Percentiles rank a stretch among this genome's conserved stretches.
Conservation (phyloP, 1,140 invertebrate species). For the Drusus annulatus region DNA sequence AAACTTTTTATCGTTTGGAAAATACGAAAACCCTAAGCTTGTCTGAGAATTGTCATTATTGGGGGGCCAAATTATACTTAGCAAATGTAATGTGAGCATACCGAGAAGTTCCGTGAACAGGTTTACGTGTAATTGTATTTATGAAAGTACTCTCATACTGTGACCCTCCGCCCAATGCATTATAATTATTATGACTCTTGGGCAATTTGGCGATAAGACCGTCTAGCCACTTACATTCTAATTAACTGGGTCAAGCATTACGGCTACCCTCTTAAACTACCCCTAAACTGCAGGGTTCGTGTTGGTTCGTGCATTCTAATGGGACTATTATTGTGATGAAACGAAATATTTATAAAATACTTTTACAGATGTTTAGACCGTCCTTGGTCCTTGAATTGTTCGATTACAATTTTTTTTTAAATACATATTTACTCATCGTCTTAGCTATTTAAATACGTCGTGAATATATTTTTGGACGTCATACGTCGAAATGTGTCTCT, state of each 20-base stretch:
- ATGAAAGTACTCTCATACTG: slow-evolving; percentile 45
- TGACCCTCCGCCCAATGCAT: slow-evolving; percentile 52
- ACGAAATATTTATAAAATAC: not conserved
- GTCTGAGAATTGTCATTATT: too few species aligned
- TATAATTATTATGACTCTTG: slow-evolving; percentile 48
- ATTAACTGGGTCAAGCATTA: slow-evolving; percentile 57
- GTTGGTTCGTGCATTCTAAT: not conserved
- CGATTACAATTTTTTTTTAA: too few species aligned
- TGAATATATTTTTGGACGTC: too few species aligned
- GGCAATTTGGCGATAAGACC: slow-evolving; percentile 57
- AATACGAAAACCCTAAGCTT: too few species aligned
- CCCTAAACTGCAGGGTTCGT: not conserved
- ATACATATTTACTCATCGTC: too few species aligned
- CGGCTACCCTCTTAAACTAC: slow-evolving; percentile 7
- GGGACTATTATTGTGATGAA: not conserved
- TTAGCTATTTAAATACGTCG: too few species aligned
- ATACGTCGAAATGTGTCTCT: too few species aligned
- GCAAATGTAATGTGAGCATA: not conserved
- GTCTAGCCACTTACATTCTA: slow-evolving; percentile 59
- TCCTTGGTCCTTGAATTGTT: too few species aligned
- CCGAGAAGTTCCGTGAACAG: not conserved
- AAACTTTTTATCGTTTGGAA: too few species aligned
- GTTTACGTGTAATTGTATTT: slow-evolving; percentile 53
- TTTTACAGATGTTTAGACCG: not conserved
- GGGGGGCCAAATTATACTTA: not conserved